A percentile compares a stretch with the other conserved stretches of the same genome.
phyloP scores from a whole-genome alignment of 2,888 invertebrate genomes.

The Pristionchus mayeri region DNA sequence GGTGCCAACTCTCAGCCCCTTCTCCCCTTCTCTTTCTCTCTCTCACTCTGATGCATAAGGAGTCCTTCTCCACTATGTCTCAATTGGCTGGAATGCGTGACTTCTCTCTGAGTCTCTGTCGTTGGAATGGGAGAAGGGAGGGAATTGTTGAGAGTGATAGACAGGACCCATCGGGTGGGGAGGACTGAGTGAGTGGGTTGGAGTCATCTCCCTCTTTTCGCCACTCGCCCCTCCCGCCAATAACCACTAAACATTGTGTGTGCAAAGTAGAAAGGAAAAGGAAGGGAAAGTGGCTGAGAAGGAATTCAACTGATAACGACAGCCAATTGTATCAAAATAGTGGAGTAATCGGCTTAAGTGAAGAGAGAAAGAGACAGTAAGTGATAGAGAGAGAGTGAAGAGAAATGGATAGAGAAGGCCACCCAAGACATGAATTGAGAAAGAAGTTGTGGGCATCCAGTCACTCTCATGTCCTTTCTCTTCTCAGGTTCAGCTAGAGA shows the following conservation, averaged over 20 bases:
- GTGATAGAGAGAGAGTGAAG: background rate
- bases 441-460: background rate
- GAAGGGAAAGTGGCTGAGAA: background rate
- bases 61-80: conserved; percentile 1
- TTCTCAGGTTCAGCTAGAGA: background rate
- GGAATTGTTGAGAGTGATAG: conserved; percentile 8
- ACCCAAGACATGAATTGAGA: background rate
- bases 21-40: background rate
- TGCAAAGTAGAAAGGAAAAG: background rate
- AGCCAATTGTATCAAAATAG: conserved; percentile 19
- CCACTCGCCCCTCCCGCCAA: background rate
- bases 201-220: background rate
- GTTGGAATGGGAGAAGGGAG: background rate
- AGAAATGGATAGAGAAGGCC: background rate
- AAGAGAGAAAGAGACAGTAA: background rate
- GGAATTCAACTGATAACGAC: background rate
- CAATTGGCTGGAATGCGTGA: conserved; percentile 8
- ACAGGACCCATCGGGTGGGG: conserved; percentile 4
- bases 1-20: background rate
- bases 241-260: conserved; percentile 19
- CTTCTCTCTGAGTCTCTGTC: conserved; percentile 1
- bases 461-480: background rate
- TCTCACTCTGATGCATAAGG: no score
- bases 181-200: conserved; percentile 2
- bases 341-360: background rate